A percentile compares a stretch with the other conserved stretches of the same genome.
These are phyloP conservation scores for Lasaia peninsularis DNA, from an alignment of 1,140 invertebrate genomes.

Conservation along the genomic window DNA sequence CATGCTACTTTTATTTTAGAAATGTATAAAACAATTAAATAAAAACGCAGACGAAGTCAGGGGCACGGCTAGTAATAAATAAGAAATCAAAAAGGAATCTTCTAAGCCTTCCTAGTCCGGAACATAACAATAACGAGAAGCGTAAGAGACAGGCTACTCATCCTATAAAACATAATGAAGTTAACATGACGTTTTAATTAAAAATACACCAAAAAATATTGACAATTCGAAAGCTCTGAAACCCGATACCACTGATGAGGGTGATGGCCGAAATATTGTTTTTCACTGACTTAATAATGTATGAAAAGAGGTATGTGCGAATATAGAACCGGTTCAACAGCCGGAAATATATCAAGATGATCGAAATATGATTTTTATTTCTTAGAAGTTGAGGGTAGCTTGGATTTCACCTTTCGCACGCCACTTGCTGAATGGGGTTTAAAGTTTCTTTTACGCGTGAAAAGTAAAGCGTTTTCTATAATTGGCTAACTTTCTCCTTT, in stretches of 20 bases:
- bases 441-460: not conserved
- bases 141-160: no score
- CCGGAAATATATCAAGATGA: not conserved
- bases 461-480: conserved; percentile 5
- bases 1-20: no score
- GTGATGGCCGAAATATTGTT: not conserved
- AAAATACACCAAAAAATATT: not conserved
- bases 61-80: no score
- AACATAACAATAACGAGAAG: no score
- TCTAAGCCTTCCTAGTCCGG: no score
- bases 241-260: not conserved
- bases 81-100: no score
- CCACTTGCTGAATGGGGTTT: not conserved
- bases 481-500: conserved; percentile 2
- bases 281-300: conserved; percentile 9
- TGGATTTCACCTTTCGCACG: not conserved
- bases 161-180: no score
- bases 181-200: not conserved
- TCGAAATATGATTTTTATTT: conserved; percentile 10
- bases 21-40: no score
- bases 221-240: not conserved
- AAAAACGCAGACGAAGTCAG: no score
- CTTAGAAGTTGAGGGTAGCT: not conserved
- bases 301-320: conserved; percentile 6
- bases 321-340: not conserved